Percentiles rank a stretch among this genome's conserved stretches.
Conservation (phyloP, 1,140 invertebrate species). For the Pseudomyrmex gracilis region DNA sequence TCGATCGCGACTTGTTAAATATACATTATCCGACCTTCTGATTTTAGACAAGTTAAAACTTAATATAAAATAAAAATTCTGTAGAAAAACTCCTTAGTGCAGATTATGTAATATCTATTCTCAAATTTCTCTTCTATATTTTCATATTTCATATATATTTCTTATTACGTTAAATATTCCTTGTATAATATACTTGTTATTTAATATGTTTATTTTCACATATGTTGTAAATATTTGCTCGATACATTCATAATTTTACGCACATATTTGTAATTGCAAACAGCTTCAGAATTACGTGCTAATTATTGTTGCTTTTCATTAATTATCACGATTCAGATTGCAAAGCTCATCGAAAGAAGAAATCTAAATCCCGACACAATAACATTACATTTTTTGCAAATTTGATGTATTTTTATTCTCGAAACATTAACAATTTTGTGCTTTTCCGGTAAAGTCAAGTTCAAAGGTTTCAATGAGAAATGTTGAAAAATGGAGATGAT, state of each 20-base stretch:
- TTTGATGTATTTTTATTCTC: not conserved
- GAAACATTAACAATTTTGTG: not conserved
- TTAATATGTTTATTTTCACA: conserved; percentile 7
- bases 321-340: conserved; percentile 35
- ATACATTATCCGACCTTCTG: conserved; percentile 27
- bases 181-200: not conserved
- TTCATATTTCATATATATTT: not conserved
- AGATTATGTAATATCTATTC: too few relatives aligned
- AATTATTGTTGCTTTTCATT: conserved; percentile 63
- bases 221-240: conserved; percentile 37
- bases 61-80: conserved; percentile 20
- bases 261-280: conserved; percentile 44
- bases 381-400: too few relatives aligned
- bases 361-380: too few relatives aligned
- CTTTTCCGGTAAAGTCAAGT: not conserved
- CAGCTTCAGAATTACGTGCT: conserved; percentile 50
- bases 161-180: not conserved
- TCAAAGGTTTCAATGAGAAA: conserved; percentile 42
- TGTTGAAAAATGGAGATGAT: conserved; percentile 57
- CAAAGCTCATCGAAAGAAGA: too few relatives aligned
- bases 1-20: conserved; percentile 20
- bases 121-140: not conserved
- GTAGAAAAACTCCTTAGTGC: not conserved
- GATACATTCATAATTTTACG: conserved; percentile 59
- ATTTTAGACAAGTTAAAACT: not conserved